phyloP scores from a whole-genome alignment of 2,113 vertebrate genomes.

The Camelus bactrianus region DNA sequence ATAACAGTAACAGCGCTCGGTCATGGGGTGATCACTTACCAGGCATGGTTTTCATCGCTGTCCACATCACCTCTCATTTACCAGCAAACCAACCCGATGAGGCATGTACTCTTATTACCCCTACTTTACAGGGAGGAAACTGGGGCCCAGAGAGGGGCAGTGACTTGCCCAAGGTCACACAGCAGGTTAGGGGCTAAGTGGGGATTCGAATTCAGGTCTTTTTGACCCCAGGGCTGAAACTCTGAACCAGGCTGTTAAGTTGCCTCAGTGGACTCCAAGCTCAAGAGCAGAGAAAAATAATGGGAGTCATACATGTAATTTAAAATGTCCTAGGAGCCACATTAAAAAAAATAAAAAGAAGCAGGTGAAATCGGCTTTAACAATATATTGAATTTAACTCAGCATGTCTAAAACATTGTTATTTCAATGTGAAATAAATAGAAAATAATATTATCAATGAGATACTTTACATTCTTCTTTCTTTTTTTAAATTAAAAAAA shows the following conservation, averaged over 20 bases:
- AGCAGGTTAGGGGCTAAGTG: not conserved
- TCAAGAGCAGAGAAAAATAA: not conserved
- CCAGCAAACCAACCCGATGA: not conserved
- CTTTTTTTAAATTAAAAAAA: no score
- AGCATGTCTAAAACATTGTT: not conserved
- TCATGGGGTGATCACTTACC: no score
- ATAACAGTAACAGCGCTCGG: no score
- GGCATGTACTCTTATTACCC: not conserved
- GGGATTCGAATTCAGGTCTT: not conserved
- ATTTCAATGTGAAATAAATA: not conserved
- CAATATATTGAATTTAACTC: not conserved
- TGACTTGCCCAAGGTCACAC: not conserved
- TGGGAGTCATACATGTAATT: not conserved
- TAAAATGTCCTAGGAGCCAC: not conserved
- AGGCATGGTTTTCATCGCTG: rapidly evolving
- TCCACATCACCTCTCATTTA: not conserved
- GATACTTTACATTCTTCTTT: not conserved
- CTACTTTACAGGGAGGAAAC: not conserved
- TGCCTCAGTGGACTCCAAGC: not conserved
- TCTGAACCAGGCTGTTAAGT: not conserved
- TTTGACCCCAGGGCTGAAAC: not conserved
- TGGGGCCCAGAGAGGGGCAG: not conserved
- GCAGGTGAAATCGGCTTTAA: not conserved
- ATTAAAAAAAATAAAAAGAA: not conserved
- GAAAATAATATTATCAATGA: not conserved